Evolutionary conservation across 2,888 invertebrate species (phyloP).

Genomic region (Oscheius sp.): DNA sequence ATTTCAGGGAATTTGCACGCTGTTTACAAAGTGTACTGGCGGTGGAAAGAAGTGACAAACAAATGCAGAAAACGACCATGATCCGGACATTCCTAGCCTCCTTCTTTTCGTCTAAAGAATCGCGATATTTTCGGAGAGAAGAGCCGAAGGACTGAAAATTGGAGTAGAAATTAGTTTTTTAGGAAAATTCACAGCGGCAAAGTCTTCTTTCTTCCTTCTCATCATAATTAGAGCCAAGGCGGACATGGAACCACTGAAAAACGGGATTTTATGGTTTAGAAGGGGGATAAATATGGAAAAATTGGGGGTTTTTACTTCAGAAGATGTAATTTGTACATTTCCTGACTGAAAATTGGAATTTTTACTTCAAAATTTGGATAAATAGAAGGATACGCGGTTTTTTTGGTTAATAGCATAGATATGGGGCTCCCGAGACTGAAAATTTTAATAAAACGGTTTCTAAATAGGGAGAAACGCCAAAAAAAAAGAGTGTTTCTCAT

Average conservation of each 20-base stretch:
- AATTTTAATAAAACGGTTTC: too few species aligned
- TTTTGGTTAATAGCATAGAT: too few species aligned
- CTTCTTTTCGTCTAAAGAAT: not conserved
- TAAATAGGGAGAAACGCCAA: too few species aligned
- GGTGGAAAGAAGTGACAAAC: not conserved
- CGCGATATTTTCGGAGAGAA: not conserved
- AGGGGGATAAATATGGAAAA: not conserved
- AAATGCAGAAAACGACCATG: not conserved
- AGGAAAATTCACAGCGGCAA: not conserved
- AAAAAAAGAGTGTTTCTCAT: too few species aligned
- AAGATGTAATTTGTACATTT: too few species aligned
- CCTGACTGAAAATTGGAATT: too few species aligned
- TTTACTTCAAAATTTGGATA: too few species aligned
- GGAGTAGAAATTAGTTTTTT: not conserved
- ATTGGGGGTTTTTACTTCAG: too few species aligned
- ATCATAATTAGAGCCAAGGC: conserved; percentile 20
- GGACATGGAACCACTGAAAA: conserved; percentile 52
- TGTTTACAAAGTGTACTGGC: not conserved
- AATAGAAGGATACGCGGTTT: too few species aligned
- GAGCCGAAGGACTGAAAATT: conserved; percentile 1
- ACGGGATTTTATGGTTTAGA: not conserved
- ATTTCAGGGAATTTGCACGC: too few species aligned
- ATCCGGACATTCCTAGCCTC: not conserved
- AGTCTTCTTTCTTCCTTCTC: conserved; percentile 5
- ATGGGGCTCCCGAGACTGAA: too few species aligned